Conservation (phyloP, 1,140 invertebrate species). For the Drosophila asahinai region DNA sequence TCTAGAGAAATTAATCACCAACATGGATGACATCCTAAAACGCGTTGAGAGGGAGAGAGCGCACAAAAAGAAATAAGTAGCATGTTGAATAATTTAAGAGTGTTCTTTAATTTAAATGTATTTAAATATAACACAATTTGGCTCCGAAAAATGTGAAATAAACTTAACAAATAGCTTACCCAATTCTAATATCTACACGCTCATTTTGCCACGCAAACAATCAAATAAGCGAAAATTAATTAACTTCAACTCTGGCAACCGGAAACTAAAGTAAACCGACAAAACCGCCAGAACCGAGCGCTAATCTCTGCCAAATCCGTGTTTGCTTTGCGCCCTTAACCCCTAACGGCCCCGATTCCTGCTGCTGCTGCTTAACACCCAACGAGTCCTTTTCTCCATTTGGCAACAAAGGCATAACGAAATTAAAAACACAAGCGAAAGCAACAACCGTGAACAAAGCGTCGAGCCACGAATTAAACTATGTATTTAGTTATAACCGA, state of each 20-base stretch:
- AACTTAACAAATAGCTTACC: neutral
- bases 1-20: slow-evolving; percentile 66
- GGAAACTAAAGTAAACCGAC: slow-evolving; percentile 35
- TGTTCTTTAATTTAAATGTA: neutral
- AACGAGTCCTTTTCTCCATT: slow-evolving; percentile 9
- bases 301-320: slow-evolving; percentile 66
- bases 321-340: slow-evolving; percentile 5
- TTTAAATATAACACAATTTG: neutral
- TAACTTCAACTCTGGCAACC: slow-evolving; percentile 47
- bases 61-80: slow-evolving; percentile 9
- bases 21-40: slow-evolving; percentile 72
- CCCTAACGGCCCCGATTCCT: neutral
- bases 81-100: neutral
- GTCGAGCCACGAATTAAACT: slow-evolving; percentile 55
- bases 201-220: slow-evolving; percentile 18
- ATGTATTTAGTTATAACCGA: slow-evolving; percentile 46
- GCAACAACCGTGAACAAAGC: slow-evolving; percentile 55
- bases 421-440: slow-evolving; percentile 37
- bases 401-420: slow-evolving; percentile 45
- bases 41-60: slow-evolving; percentile 52
- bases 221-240: slow-evolving; percentile 70
- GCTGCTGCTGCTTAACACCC: slow-evolving; percentile 1
- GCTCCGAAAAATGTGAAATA: neutral
- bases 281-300: slow-evolving; percentile 45
- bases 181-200: neutral